Evolutionary conservation across 2,888 invertebrate species (phyloP).

Genomic region (Beris morrisii): DNA sequence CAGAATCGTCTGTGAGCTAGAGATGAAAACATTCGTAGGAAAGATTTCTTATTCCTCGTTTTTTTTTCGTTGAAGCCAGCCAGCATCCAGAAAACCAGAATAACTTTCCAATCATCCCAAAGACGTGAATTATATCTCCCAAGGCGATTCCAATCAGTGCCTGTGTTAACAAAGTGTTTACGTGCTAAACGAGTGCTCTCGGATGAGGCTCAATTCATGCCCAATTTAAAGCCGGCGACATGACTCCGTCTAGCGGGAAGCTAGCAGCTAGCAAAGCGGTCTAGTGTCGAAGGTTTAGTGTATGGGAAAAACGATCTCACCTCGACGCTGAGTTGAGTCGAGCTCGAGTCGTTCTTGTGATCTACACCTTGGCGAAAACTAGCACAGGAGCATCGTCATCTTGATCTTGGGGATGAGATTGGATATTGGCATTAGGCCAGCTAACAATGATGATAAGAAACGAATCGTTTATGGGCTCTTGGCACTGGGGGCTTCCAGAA

Average conservation of each 20-base stretch:
- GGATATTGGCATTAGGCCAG: conserved; percentile 3
- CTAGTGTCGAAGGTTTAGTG: neutral
- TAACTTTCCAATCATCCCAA: conserved; percentile 14
- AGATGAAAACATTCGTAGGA: too few relatives aligned
- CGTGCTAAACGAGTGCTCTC: conserved; percentile 21
- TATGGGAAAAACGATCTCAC: conserved; percentile 2
- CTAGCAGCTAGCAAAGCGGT: neutral
- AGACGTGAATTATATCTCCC: conserved; percentile 28
- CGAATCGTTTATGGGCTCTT: conserved; percentile 1
- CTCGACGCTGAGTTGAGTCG: neutral
- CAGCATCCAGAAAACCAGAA: neutral
- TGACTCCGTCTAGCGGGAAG: conserved; percentile 13
- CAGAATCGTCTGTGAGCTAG: too few relatives aligned
- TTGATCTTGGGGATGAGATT: conserved; percentile 16
- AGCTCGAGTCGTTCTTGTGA: conserved; percentile 1
- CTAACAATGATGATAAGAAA: conserved; percentile 20
- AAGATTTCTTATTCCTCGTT: too few relatives aligned
- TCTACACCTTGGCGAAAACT: conserved; percentile 19
- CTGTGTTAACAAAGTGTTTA: conserved; percentile 30
- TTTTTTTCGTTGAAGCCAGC: too few relatives aligned
- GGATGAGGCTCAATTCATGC: conserved; percentile 18
- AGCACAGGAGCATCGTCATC: conserved; percentile 18
- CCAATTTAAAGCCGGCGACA: conserved; percentile 20
- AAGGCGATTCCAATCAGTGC: conserved; percentile 31
- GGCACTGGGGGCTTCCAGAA: neutral